A percentile compares a stretch with the other conserved stretches of the same genome.
These are phyloP conservation scores for Diloba caeruleocephala DNA, from an alignment of 2,888 invertebrate genomes.

Conservation along the genomic window DNA sequence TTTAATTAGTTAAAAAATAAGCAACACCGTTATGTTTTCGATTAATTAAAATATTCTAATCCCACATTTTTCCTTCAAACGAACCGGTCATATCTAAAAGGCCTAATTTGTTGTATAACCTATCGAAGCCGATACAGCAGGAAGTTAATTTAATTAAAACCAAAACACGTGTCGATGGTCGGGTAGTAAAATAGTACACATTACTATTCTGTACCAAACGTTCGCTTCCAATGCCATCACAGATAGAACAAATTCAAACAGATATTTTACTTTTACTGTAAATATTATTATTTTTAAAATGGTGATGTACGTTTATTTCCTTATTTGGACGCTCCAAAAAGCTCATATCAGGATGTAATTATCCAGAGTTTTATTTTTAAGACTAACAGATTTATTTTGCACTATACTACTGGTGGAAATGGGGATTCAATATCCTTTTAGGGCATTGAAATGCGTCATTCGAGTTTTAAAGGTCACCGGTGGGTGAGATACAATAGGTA, in stretches of 20 bases:
- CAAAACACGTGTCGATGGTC: constrained; percentile 59
- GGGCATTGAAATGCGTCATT: constrained; percentile 27
- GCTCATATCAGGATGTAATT: too few relatives aligned
- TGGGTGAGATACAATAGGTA: constrained; percentile 16
- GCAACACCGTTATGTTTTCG: too few relatives aligned
- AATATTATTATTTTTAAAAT: too few relatives aligned
- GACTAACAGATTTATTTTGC: background rate
- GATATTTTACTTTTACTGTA: constrained; percentile 19
- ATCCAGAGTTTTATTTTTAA: background rate
- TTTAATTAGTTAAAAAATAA: too few relatives aligned
- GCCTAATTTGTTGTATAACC: constrained; percentile 15
- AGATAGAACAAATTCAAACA: constrained; percentile 29
- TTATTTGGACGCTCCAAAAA: too few relatives aligned
- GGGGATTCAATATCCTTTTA: constrained; percentile 26
- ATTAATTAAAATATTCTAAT: too few relatives aligned
- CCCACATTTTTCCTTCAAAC: background rate
- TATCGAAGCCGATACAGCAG: constrained; percentile 45
- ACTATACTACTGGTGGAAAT: background rate
- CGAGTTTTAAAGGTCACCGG: constrained; percentile 12
- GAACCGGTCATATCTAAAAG: constrained; percentile 3
- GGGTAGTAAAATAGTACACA: constrained; percentile 36
- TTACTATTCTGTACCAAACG: constrained; percentile 50
- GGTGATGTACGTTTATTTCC: background rate
- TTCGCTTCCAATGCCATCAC: constrained; percentile 33
- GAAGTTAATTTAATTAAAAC: constrained; percentile 70